Percentiles rank a stretch among this genome's conserved stretches.
These are phyloP conservation scores for Ctenopoma kingsleyae DNA, from an alignment of 2,797 vertebrate species.

Conservation along the genomic window DNA sequence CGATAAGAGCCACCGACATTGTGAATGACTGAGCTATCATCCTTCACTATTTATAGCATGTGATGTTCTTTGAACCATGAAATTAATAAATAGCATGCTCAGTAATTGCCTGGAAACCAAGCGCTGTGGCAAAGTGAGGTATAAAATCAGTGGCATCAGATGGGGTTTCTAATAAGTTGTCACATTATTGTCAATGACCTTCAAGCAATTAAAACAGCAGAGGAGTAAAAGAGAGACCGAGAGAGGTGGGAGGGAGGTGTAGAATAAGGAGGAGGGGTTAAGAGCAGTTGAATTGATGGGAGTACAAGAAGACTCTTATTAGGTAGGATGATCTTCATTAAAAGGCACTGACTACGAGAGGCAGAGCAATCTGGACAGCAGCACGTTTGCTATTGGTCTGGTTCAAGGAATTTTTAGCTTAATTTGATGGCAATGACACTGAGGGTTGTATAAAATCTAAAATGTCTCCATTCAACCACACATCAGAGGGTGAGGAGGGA, in stretches of 20 bases:
- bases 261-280: constrained; percentile 70
- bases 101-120: constrained; percentile 87
- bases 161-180: constrained; percentile 86
- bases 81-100: constrained; percentile 89
- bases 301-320: constrained; percentile 67
- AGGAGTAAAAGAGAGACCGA: constrained; percentile 55
- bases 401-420: constrained; percentile 44
- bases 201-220: constrained; percentile 86
- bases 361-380: constrained; percentile 31
- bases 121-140: constrained; percentile 80
- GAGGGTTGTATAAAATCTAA: constrained; percentile 43
- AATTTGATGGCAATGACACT: constrained; percentile 51
- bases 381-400: constrained; percentile 31
- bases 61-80: constrained; percentile 87
- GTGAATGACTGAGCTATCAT: constrained; percentile 83
- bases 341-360: constrained; percentile 56
- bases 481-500: constrained; percentile 35
- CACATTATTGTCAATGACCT: constrained; percentile 88
- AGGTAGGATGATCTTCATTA: constrained; percentile 72
- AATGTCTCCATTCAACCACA: constrained; percentile 36
- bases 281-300: constrained; percentile 67
- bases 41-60: constrained; percentile 85
- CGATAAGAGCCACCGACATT: constrained; percentile 78
- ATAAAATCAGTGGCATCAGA: constrained; percentile 85
- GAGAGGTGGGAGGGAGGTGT: constrained; percentile 19